A percentile compares a stretch with the other conserved stretches of the same genome.
These are phyloP conservation scores for Sminthurides aquaticus DNA, from an alignment of 2,888 invertebrate species.

Conservation along the genomic window DNA sequence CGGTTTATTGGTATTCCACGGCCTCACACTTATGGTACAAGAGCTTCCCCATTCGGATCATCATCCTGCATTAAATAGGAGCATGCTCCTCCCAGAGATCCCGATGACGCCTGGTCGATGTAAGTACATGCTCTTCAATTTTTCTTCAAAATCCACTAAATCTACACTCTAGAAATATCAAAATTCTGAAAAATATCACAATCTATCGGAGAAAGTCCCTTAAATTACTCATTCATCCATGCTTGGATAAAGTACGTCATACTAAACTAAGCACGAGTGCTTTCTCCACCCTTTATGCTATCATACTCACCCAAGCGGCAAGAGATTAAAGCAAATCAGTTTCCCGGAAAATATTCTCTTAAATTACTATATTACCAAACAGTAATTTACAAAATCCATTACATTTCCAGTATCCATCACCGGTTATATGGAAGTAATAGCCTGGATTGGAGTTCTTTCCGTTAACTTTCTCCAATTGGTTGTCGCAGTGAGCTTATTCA, in stretches of 20 bases:
- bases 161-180: no score
- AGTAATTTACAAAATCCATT: neutral
- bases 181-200: no score
- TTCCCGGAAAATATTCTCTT: neutral
- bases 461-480: conserved; percentile 12
- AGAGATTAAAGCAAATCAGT: neutral
- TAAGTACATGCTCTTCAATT: no score
- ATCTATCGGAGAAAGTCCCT: no score
- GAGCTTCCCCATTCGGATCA: neutral
- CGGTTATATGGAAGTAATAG: conserved; percentile 20
- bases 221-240: no score
- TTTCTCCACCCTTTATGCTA: no score
- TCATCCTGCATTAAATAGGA: neutral
- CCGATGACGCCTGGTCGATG: conserved; percentile 9
- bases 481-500: conserved; percentile 11
- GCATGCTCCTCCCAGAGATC: conserved; percentile 2
- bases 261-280: no score
- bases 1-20: conserved; percentile 8
- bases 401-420: conserved; percentile 9
- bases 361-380: neutral
- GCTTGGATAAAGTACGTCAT: no score
- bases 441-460: conserved; percentile 14
- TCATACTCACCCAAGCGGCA: no score
- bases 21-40: conserved; percentile 12
- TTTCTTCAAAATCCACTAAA: no score